Evolutionary conservation across 2,888 invertebrate genomes (phyloP).

Genomic region (Scrobipalpa costella): DNA sequence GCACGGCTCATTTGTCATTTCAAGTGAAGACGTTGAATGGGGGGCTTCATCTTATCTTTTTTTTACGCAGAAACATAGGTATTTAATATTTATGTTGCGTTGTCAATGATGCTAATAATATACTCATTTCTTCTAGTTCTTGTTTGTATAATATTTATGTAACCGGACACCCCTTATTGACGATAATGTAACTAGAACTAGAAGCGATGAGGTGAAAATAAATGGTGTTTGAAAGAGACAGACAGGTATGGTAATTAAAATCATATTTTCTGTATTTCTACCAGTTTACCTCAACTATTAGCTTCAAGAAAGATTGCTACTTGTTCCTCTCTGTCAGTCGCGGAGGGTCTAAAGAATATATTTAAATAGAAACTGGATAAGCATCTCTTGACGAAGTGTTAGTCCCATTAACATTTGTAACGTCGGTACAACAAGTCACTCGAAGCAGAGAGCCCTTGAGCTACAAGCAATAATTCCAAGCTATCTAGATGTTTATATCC

Average conservation of each 20-base stretch:
- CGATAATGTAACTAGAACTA: not conserved
- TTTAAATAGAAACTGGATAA: conserved; percentile 29
- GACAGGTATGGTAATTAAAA: conserved; percentile 7
- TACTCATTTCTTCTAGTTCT: conserved; percentile 7
- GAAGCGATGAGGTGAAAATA: conserved; percentile 4
- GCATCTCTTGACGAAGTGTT: conserved; percentile 28
- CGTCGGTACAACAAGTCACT: conserved; percentile 31
- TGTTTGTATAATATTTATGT: conserved; percentile 10
- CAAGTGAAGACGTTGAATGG: conserved; percentile 39
- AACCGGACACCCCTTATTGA: not conserved
- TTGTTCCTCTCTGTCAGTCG: conserved; percentile 14
- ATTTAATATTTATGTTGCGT: conserved; percentile 22
- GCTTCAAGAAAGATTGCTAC: conserved; percentile 2
- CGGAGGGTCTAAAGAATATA: conserved; percentile 21
- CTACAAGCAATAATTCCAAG: conserved; percentile 39
- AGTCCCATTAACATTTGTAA: conserved; percentile 36
- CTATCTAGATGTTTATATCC: conserved; percentile 35
- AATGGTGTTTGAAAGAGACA: not conserved
- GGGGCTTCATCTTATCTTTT: conserved; percentile 41
- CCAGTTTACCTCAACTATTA: conserved; percentile 5
- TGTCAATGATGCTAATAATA: conserved; percentile 14
- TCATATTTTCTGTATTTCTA: conserved; percentile 12
- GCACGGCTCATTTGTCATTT: conserved; percentile 50
- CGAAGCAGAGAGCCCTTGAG: conserved; percentile 36
- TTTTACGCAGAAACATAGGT: conserved; percentile 34